A percentile compares a stretch with the other conserved stretches of the same genome.
phyloP scores from a whole-genome alignment of 1,140 invertebrate species.

The Trinorchestia longiramus region DNA sequence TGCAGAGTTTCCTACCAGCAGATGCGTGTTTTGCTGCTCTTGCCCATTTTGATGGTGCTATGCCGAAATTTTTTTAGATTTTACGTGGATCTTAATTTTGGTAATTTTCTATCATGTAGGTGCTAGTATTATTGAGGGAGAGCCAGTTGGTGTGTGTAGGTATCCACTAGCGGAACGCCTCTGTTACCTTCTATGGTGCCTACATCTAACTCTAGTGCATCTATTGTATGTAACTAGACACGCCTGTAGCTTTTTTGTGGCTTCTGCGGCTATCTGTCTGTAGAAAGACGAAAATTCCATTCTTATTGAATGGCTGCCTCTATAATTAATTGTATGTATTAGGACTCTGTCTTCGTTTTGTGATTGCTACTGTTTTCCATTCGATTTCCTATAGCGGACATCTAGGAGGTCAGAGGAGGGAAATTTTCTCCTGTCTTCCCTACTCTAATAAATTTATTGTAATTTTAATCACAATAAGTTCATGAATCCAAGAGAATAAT shows the following conservation, averaged over 20 bases:
- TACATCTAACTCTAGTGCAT: conserved; percentile 12
- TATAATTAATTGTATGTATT: neutral
- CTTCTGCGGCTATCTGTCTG: neutral
- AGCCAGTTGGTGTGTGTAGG: neutral
- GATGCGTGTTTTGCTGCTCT: no score
- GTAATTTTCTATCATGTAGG: neutral
- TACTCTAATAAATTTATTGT: no score
- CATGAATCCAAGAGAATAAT: no score
- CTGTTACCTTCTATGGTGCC: neutral
- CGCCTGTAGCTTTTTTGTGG: conserved; percentile 1
- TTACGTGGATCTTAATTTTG: neutral
- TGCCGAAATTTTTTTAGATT: no score
- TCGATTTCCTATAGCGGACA: neutral
- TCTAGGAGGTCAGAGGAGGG: no score
- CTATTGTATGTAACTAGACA: neutral
- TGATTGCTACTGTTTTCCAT: neutral
- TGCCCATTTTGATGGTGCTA: no score
- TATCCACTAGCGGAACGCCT: neutral
- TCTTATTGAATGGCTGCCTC: neutral
- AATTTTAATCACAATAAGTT: no score
- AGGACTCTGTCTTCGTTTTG: neutral
- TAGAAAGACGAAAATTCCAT: neutral
- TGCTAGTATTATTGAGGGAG: neutral
- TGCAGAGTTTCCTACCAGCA: no score
- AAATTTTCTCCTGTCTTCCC: no score